Conservation (phyloP, 2,888 invertebrate species). For the Meteorus colon region DNA sequence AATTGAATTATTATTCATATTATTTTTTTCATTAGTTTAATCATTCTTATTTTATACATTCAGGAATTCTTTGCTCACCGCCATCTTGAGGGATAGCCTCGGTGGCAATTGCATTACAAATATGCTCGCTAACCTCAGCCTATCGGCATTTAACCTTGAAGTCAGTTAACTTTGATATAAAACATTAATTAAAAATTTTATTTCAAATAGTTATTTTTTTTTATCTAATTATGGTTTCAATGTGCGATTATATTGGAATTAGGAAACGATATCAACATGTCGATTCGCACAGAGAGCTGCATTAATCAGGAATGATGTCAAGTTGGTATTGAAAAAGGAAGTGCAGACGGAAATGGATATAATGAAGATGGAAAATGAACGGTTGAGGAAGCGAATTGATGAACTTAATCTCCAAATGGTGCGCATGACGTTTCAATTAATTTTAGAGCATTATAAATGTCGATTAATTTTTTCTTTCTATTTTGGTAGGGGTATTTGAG, state of each 20-base stretch:
- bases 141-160: slow-evolving; percentile 65
- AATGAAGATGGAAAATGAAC: slow-evolving; percentile 71
- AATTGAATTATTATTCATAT: slow-evolving; percentile 26
- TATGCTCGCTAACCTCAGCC: slow-evolving; percentile 75
- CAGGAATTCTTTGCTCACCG: slow-evolving; percentile 76
- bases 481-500: no score
- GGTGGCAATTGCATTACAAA: slow-evolving; percentile 76
- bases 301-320: slow-evolving; percentile 73
- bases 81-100: slow-evolving; percentile 75
- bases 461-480: slow-evolving; percentile 48
- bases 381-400: slow-evolving; percentile 66
- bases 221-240: neutral
- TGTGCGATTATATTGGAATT: neutral
- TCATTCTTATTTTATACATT: slow-evolving; percentile 61
- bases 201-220: slow-evolving; percentile 50
- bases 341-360: slow-evolving; percentile 72
- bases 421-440: slow-evolving; percentile 32
- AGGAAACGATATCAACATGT: slow-evolving; percentile 77
- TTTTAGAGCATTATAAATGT: slow-evolving; percentile 1
- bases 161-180: slow-evolving; percentile 48
- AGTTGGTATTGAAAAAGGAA: slow-evolving; percentile 72
- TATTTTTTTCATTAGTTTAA: slow-evolving; percentile 13
- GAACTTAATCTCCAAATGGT: slow-evolving; percentile 55
- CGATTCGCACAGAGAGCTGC: slow-evolving; percentile 76
- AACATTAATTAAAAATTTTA: slow-evolving; percentile 27